Percentiles rank a stretch among this genome's conserved stretches.
Conservation (phyloP, 2,797 vertebrate species). For the Carcharodon carcharias region DNA sequence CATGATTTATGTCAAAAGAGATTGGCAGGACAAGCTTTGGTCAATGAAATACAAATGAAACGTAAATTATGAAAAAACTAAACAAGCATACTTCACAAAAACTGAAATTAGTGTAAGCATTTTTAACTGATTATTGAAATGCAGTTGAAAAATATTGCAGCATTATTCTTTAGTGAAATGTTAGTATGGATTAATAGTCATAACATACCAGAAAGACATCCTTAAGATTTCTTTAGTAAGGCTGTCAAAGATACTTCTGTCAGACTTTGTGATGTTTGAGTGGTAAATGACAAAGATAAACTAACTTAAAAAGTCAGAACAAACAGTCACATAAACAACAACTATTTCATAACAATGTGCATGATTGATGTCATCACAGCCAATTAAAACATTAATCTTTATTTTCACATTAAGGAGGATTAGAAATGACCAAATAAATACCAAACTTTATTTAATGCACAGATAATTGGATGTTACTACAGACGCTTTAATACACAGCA, state of each 20-base stretch:
- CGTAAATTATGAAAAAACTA: neutral
- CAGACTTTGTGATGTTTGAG: neutral
- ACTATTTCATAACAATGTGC: neutral
- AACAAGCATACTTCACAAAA: neutral
- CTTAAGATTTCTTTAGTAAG: neutral
- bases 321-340: neutral
- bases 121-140: neutral
- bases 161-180: neutral
- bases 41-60: neutral
- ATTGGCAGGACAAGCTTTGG: neutral
- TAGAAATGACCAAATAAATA: neutral
- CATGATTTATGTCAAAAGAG: neutral
- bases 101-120: neutral
- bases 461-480: neutral
- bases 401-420: neutral
- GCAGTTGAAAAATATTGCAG: too few species aligned
- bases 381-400: neutral
- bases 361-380: too few species aligned
- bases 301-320: neutral
- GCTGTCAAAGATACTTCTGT: neutral
- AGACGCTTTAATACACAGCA: neutral
- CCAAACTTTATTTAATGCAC: neutral
- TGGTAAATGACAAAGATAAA: neutral
- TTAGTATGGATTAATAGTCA: neutral
- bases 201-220: neutral